Evolutionary conservation across 2,888 invertebrate species (phyloP).

Genomic region (Rugalucina vietnamica): DNA sequence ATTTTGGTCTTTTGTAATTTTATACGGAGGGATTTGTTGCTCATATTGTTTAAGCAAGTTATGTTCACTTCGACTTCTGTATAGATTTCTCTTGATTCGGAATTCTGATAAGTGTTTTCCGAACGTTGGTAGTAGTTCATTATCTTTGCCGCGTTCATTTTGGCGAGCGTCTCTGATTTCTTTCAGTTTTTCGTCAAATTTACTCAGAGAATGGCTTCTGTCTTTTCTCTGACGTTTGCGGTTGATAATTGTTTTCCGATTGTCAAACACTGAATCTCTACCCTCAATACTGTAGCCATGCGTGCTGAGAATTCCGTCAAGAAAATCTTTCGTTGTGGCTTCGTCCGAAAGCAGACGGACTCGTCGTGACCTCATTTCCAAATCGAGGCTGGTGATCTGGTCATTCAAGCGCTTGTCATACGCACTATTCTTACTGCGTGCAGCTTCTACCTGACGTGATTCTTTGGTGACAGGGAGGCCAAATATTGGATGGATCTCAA

Average conservation of each 20-base stretch:
- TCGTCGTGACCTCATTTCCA: not conserved
- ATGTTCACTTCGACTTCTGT: not conserved
- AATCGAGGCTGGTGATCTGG: not conserved
- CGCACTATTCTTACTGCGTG: constrained; percentile 32
- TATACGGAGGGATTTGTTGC: not conserved
- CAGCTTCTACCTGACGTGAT: constrained; percentile 39
- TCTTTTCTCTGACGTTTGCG: not conserved
- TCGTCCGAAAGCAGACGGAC: not conserved
- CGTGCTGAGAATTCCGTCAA: not conserved
- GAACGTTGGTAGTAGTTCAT: not conserved
- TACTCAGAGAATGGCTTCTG: not conserved
- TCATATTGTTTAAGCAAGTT: not conserved
- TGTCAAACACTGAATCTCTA: not conserved
- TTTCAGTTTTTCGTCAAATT: not conserved
- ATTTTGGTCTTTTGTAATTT: not conserved
- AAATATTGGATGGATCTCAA: constrained; percentile 40
- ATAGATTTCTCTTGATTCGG: not conserved
- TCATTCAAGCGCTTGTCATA: constrained; percentile 31
- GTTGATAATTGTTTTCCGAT: not conserved
- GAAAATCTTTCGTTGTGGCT: not conserved
- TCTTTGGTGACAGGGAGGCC: constrained; percentile 43
- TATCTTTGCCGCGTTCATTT: not conserved
- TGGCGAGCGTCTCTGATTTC: not conserved
- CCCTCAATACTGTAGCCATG: not conserved
- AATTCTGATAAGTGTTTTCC: not conserved